These are phyloP conservation scores for Harpegnathos saltator DNA, from an alignment of 1,140 invertebrate species.

Conservation along the genomic window DNA sequence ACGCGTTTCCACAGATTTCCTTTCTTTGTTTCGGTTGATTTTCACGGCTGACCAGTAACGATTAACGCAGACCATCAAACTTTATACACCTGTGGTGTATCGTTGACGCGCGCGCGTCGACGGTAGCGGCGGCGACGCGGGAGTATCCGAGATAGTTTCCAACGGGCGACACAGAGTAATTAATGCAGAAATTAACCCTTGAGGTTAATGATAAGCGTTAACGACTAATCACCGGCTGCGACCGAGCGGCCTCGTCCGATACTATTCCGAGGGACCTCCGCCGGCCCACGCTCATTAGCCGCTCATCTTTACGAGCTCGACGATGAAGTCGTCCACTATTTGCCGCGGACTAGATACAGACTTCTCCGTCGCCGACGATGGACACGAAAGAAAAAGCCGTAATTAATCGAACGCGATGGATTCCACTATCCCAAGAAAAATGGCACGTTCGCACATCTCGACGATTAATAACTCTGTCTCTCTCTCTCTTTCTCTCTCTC, in stretches of 20 bases:
- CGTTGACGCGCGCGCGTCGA: slow-evolving; percentile 33
- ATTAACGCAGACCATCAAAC: slow-evolving; percentile 8
- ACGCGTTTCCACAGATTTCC: too few species aligned
- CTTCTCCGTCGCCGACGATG: background rate
- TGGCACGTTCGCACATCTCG: slow-evolving; percentile 27
- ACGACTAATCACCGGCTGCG: slow-evolving; percentile 79
- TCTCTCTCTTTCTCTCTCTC: background rate
- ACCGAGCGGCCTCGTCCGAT: slow-evolving; percentile 59
- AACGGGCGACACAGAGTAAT: slow-evolving; percentile 72
- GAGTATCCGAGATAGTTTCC: slow-evolving; percentile 66
- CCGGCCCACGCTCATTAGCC: slow-evolving; percentile 69
- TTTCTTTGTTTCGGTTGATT: slow-evolving; percentile 2
- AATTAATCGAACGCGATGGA: slow-evolving; percentile 53
- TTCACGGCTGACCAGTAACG: slow-evolving; percentile 31
- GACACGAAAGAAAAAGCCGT: background rate
- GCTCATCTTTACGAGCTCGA: slow-evolving; percentile 51
- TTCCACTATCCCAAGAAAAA: slow-evolving; percentile 55
- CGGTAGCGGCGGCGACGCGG: background rate
- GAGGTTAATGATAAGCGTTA: slow-evolving; percentile 82
- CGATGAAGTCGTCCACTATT: slow-evolving; percentile 67
- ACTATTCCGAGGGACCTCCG: slow-evolving; percentile 69
- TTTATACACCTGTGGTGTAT: slow-evolving; percentile 59
- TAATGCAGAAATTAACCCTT: slow-evolving; percentile 80
- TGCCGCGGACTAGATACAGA: slow-evolving; percentile 48
- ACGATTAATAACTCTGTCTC: slow-evolving; percentile 45